Conservation (phyloP, 2,113 vertebrate genomes). For the Chloropsis hardwickii region DNA sequence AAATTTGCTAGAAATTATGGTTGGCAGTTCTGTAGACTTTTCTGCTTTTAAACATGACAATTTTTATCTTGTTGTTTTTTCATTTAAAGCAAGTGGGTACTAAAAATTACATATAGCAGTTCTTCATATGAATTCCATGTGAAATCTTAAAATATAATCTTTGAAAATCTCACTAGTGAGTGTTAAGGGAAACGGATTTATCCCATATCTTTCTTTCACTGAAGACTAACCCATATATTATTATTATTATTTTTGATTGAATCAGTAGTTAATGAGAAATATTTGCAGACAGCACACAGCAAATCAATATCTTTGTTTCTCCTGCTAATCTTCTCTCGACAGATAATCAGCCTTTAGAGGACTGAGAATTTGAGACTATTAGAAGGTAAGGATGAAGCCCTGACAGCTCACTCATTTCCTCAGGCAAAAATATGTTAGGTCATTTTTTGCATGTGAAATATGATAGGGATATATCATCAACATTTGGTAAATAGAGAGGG, state of each 20-base stretch:
- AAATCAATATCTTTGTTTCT: constrained; percentile 38
- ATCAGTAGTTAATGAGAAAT: constrained; percentile 25
- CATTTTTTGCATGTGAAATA: constrained; percentile 11
- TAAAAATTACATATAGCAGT: not conserved
- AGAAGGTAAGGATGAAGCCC: constrained; percentile 17
- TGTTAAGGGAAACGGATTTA: not conserved
- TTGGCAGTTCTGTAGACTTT: not conserved
- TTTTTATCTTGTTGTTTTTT: not conserved
- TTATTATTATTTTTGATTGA: constrained; percentile 1
- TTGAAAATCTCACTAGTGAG: not conserved
- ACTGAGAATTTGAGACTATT: not conserved
- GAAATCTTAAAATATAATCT: not conserved
- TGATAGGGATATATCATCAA: constrained; percentile 42
- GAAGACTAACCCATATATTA: not conserved
- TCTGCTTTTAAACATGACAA: not conserved
- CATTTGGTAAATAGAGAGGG: constrained; percentile 61
- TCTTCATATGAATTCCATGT: not conserved
- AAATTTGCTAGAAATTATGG: not conserved
- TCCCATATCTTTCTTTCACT: not conserved
- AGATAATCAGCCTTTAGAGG: constrained; percentile 43
- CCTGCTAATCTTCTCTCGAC: not conserved
- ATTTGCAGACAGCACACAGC: not conserved
- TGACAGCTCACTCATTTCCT: constrained; percentile 39
- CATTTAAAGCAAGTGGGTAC: not conserved
- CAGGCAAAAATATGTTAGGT: constrained; percentile 27